These are phyloP conservation scores for Brachypteracias leptosomus DNA, from an alignment of 2,113 vertebrate genomes.

Conservation along the genomic window DNA sequence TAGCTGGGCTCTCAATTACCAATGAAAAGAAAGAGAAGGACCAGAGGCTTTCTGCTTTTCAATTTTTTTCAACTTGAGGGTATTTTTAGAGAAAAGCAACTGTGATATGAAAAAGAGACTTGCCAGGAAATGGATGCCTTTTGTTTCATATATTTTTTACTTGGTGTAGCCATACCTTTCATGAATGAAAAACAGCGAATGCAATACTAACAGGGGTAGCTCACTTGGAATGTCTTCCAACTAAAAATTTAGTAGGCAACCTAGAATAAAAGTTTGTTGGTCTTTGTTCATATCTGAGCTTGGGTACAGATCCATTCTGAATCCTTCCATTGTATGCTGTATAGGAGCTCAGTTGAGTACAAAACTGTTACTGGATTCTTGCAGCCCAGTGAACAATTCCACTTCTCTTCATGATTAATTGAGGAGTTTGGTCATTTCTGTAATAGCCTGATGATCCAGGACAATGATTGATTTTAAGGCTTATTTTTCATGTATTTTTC, in stretches of 20 bases:
- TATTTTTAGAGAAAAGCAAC: not conserved
- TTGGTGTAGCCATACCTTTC: not conserved
- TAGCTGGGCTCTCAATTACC: not conserved
- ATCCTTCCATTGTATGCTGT: not conserved
- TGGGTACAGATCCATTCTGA: fast-evolving
- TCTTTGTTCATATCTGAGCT: not conserved
- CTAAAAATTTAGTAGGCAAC: not conserved
- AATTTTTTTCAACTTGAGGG: not conserved
- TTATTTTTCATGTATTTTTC: not conserved
- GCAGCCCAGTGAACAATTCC: not conserved
- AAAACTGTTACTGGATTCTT: not conserved
- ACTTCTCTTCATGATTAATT: not conserved
- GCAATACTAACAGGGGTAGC: not conserved
- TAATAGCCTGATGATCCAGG: not conserved
- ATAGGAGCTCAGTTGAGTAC: not conserved
- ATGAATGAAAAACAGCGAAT: not conserved
- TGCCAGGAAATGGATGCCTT: not conserved
- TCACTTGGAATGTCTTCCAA: not conserved
- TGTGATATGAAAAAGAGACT: not conserved
- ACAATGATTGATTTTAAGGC: not conserved
- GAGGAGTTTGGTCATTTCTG: not conserved
- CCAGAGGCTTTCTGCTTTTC: not conserved
- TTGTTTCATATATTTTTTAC: not conserved
- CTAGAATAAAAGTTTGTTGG: not conserved
- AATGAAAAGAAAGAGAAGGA: not conserved